phyloP scores from a whole-genome alignment of 2,888 invertebrate species.

The Hemaris fuciformis region DNA sequence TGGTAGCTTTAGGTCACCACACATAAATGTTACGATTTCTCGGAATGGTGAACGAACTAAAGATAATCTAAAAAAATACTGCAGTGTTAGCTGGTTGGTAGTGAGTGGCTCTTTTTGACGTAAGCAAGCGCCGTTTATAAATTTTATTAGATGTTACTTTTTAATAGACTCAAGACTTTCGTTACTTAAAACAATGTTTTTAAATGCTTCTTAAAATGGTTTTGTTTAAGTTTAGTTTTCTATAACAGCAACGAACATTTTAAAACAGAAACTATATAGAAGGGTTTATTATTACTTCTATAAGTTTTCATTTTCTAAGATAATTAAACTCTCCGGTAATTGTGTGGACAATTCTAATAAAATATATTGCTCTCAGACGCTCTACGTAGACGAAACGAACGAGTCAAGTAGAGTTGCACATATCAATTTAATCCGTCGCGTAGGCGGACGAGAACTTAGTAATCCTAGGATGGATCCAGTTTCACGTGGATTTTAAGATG shows the following conservation, averaged over 20 bases:
- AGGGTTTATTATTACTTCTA: neutral
- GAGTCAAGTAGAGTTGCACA: constrained; percentile 68
- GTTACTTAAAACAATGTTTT: neutral
- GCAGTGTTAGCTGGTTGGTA: neutral
- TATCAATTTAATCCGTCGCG: constrained; percentile 75
- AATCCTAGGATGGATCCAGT: constrained; percentile 66
- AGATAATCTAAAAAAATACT: neutral
- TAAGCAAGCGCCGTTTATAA: neutral
- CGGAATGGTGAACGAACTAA: constrained; percentile 42
- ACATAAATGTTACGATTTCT: constrained; percentile 50
- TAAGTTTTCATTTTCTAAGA: constrained; percentile 45
- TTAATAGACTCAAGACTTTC: neutral
- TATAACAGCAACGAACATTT: neutral
- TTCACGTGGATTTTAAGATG: constrained; percentile 52
- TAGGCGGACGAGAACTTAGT: constrained; percentile 66
- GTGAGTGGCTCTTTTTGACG: neutral
- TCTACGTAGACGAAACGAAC: constrained; percentile 76
- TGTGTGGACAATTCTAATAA: constrained; percentile 70
- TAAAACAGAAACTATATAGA: neutral
- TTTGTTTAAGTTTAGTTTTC: neutral
- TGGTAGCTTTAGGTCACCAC: constrained; percentile 44
- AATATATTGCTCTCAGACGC: constrained; percentile 71
- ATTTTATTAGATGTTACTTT: neutral
- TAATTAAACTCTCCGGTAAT: constrained; percentile 67
- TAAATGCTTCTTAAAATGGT: neutral